A percentile compares a stretch with the other conserved stretches of the same genome.
phyloP scores from a whole-genome alignment of 2,797 vertebrate genomes.

The Bucorvus abyssinicus region DNA sequence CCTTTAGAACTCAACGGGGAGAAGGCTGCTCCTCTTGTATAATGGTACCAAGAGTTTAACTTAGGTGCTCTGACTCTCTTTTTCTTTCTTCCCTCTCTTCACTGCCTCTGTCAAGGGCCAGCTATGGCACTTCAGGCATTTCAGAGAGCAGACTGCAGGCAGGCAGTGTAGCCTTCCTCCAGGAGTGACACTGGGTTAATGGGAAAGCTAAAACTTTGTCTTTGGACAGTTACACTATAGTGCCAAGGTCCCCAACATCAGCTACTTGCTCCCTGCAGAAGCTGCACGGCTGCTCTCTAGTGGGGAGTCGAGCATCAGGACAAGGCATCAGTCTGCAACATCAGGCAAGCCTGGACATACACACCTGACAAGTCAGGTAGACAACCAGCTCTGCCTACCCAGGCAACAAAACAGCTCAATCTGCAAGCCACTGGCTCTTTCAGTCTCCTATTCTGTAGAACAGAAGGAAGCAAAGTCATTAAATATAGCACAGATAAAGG shows the following conservation, averaged over 20 bases:
- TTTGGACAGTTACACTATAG: background rate
- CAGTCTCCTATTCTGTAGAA: background rate
- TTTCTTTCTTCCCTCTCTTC: background rate
- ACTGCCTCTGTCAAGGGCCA: background rate
- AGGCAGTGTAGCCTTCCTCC: fast-evolving
- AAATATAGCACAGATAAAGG: background rate
- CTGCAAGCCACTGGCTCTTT: background rate
- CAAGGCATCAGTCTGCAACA: background rate
- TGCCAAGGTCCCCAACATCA: background rate
- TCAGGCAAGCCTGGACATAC: background rate
- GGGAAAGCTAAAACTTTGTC: background rate
- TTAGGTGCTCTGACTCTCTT: background rate
- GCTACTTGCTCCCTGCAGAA: background rate
- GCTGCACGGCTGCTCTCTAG: background rate
- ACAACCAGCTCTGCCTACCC: background rate
- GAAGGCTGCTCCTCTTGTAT: background rate
- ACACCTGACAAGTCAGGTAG: background rate
- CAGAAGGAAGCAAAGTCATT: background rate
- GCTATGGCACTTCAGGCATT: background rate
- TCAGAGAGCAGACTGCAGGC: background rate
- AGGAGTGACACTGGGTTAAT: background rate
- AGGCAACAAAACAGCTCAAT: background rate
- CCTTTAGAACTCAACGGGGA: background rate
- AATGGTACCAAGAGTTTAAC: background rate
- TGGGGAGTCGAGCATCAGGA: background rate